A percentile compares a stretch with the other conserved stretches of the same genome.
Evolutionary conservation across 2,888 invertebrate genomes (phyloP).

Genomic region (Cantharis rufa): DNA sequence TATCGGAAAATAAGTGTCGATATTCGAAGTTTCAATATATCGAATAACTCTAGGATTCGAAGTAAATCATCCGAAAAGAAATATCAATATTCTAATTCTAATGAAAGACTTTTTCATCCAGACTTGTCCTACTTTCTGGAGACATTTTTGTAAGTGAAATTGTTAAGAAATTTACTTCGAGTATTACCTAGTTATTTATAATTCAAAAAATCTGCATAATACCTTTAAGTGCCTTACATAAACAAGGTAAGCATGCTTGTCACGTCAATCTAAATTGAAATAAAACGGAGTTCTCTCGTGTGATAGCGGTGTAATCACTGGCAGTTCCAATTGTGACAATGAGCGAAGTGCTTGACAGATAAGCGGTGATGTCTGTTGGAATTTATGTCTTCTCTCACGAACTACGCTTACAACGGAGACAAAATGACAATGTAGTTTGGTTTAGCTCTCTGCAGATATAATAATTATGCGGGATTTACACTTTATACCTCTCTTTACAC

Average conservation of each 20-base stretch:
- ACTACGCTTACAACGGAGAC: constrained; percentile 27
- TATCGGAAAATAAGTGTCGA: background rate
- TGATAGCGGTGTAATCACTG: constrained; percentile 37
- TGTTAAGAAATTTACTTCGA: background rate
- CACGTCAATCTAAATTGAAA: constrained; percentile 27
- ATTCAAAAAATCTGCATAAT: background rate
- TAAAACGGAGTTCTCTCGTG: constrained; percentile 24
- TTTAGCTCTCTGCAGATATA: constrained; percentile 36
- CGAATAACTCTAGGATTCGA: background rate
- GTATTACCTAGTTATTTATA: background rate
- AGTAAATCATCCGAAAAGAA: background rate
- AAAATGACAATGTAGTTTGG: constrained; percentile 32
- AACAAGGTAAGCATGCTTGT: constrained; percentile 19
- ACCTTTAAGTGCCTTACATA: constrained; percentile 5
- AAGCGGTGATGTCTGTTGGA: constrained; percentile 33
- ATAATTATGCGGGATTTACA: constrained; percentile 30
- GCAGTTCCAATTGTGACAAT: constrained; percentile 39
- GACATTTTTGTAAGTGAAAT: background rate
- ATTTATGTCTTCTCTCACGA: constrained; percentile 36
- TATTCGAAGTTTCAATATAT: background rate
- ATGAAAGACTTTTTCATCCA: background rate
- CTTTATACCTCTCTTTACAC: constrained; percentile 12
- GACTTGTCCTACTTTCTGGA: background rate
- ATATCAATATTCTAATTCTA: background rate
- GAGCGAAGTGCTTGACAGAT: constrained; percentile 41